Conservation (phyloP, 2,888 invertebrate genomes). For the Mimachlamys varia region DNA sequence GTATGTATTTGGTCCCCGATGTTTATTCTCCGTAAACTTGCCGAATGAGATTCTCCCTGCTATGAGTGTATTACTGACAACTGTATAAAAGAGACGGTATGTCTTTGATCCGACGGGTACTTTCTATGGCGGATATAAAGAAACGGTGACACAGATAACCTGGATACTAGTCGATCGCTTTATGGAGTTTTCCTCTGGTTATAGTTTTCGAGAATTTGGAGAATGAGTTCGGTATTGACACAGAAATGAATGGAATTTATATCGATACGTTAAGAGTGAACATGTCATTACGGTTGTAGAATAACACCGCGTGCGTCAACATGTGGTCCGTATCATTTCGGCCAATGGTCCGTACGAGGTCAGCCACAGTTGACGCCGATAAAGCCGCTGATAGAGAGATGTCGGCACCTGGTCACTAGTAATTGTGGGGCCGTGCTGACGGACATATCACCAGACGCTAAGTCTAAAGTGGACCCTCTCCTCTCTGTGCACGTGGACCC, state of each 20-base stretch:
- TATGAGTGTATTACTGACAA: no score
- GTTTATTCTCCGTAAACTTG: no score
- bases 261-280: neutral
- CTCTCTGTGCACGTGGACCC: no score
- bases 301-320: neutral
- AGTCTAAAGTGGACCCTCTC: neutral
- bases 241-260: neutral
- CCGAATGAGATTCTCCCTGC: no score
- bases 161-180: no score
- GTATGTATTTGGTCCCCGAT: no score
- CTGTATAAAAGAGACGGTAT: neutral
- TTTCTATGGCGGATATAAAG: neutral
- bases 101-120: neutral
- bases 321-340: conserved; percentile 9
- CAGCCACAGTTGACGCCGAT: conserved; percentile 9
- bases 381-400: neutral
- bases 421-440: neutral
- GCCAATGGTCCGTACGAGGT: neutral
- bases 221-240: neutral
- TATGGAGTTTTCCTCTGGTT: no score
- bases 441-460: neutral
- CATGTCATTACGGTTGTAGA: neutral
- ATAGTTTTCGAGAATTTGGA: neutral
- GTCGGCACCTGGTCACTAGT: neutral
- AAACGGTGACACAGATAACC: no score